phyloP scores from a whole-genome alignment of 2,797 vertebrate genomes.

The Kryptopterus vitreolus region DNA sequence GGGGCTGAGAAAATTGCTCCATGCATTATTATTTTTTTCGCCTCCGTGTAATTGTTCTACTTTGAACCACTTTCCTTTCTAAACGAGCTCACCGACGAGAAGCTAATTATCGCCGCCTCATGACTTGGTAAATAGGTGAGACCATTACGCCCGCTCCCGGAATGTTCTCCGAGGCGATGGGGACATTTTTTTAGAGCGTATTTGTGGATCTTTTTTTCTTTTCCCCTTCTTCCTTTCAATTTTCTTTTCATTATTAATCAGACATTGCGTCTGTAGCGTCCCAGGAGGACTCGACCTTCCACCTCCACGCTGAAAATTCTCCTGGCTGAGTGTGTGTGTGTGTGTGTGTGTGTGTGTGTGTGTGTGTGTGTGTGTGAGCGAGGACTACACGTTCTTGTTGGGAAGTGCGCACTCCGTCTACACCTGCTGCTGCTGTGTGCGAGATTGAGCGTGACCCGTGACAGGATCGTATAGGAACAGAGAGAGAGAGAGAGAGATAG shows the following conservation, averaged over 20 bases:
- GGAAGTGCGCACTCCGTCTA: constrained; percentile 24
- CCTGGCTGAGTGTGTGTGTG: neutral
- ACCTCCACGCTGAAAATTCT: constrained; percentile 15
- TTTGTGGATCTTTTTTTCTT: constrained; percentile 34
- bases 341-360: neutral
- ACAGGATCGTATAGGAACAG: constrained; percentile 26
- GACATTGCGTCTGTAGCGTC: constrained; percentile 32
- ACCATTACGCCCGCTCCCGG: neutral
- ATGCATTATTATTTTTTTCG: too few species aligned
- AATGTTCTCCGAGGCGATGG: neutral
- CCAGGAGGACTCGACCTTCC: constrained; percentile 9
- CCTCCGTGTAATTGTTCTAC: neutral
- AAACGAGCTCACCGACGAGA: neutral
- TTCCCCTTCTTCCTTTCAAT: neutral
- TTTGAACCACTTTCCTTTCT: neutral
- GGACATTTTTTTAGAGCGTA: neutral
- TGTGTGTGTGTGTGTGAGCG: neutral
- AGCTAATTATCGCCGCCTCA: constrained; percentile 29
- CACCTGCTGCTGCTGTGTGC: constrained; percentile 50
- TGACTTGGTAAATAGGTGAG: constrained; percentile 24
- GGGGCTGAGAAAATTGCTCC: neutral
- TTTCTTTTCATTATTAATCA: constrained; percentile 41
- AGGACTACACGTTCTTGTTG: neutral
- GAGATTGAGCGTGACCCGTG: constrained; percentile 57
- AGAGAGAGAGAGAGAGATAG: too few species aligned